Conservation (phyloP, 2,888 invertebrate genomes). For the Nineta flava region DNA sequence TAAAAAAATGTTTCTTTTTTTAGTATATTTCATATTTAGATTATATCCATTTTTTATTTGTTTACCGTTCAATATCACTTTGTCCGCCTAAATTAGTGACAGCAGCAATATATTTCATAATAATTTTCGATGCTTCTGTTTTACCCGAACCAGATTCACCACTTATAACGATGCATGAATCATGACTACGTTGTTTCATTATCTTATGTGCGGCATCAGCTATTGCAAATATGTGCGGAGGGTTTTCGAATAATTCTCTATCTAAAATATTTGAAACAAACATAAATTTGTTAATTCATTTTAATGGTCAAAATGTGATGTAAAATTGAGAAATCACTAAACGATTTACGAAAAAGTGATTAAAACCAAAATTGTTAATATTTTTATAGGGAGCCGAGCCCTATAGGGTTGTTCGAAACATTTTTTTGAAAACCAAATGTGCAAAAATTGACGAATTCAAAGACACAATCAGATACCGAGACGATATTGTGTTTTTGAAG, state of each 20-base stretch:
- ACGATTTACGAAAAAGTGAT: too few species aligned
- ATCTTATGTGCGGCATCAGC: constrained; percentile 92
- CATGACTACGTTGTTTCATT: constrained; percentile 76
- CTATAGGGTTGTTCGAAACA: too few species aligned
- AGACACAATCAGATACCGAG: too few species aligned
- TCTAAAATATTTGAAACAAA: constrained; percentile 31
- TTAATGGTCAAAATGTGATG: neutral
- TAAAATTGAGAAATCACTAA: too few species aligned
- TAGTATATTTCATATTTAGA: neutral
- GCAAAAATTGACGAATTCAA: too few species aligned
- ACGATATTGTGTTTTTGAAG: too few species aligned
- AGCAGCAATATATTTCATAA: constrained; percentile 96
- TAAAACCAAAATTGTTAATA: too few species aligned
- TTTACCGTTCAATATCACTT: constrained; percentile 86
- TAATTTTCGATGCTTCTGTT: constrained; percentile 97
- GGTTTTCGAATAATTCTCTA: constrained; percentile 89
- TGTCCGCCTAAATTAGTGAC: constrained; percentile 86
- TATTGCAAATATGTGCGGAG: constrained; percentile 95
- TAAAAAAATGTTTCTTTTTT: too few species aligned
- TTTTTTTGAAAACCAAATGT: too few species aligned
- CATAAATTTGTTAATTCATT: neutral
- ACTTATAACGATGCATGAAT: constrained; percentile 96
- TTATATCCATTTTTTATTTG: neutral
- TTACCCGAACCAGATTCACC: constrained; percentile 97
- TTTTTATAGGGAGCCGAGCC: too few species aligned